A percentile compares a stretch with the other conserved stretches of the same genome.
These are phyloP conservation scores for Ormyrus rosae DNA, from an alignment of 2,888 invertebrate species.

Conservation along the genomic window DNA sequence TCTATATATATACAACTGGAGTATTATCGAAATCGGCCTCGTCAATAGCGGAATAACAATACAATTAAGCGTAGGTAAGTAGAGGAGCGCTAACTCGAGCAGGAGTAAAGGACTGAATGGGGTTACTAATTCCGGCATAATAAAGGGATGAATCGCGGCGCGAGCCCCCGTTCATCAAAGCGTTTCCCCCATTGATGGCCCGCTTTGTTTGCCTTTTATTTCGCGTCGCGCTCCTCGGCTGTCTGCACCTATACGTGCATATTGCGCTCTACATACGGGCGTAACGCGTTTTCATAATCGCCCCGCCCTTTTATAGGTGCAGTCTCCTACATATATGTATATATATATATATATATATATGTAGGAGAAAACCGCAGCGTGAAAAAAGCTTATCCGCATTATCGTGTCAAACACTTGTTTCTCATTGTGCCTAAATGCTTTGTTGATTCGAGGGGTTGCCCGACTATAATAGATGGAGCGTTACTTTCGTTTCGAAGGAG, in stretches of 20 bases:
- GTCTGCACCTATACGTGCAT: not conserved
- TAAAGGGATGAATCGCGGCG: slow-evolving; percentile 72
- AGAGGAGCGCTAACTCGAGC: slow-evolving; percentile 55
- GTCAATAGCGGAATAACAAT: no score
- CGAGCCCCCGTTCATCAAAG: slow-evolving; percentile 53
- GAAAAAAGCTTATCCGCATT: slow-evolving; percentile 3
- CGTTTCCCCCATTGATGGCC: slow-evolving; percentile 30
- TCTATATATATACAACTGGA: no score
- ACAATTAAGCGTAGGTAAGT: not conserved
- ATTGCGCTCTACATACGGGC: not conserved
- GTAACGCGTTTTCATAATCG: slow-evolving; percentile 2
- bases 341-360: no score
- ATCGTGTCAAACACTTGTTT: not conserved
- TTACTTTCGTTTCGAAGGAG: no score
- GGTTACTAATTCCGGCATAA: slow-evolving; percentile 75
- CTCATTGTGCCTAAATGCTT: not conserved
- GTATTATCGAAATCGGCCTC: no score
- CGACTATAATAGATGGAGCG: no score
- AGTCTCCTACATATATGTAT: not conserved
- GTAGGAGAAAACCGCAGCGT: not conserved
- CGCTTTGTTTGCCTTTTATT: slow-evolving; percentile 67
- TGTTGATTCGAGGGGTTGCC: no score
- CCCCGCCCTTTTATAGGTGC: not conserved
- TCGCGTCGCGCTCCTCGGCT: slow-evolving; percentile 40
- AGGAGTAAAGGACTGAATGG: slow-evolving; percentile 67